Base-by-base conservation (phyloP, 2,797 vertebrate species). In the Salarias fasciatus region DNA sequence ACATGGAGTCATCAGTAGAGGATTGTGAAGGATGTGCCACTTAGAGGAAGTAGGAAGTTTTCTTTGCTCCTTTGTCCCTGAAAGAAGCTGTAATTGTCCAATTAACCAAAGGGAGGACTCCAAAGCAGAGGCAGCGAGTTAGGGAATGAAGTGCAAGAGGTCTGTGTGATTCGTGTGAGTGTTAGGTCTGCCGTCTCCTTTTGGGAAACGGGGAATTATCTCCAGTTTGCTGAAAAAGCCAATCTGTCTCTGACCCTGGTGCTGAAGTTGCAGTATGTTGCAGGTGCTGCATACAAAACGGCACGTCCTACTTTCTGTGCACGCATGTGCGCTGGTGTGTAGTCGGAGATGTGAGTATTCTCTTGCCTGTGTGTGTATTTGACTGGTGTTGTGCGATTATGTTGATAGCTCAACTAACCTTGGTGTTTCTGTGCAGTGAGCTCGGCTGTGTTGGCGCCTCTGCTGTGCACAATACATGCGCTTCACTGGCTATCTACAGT, bases 261-360 rank as follows among this genome's bases (percentile, higher is more conserved):
- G 86, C 86, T 90, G 89, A 91, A 85, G 65, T 72, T 85, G 79
- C 85, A 89, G 63, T 71, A 75, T 65, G 43, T 42, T 65, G 74
- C 86, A 86, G 84, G 84, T 89, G 84, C 77, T 69, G 77, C 69
- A 69, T 52, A 68, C 52, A 75, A 51, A 85, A 66, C 80, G 41
- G 18, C 49, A 73, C 36, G 37, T 69, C 81, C 64, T 53, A 77
- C 37, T 73, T 72, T 80, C 42, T 69, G 24, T 77, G 61, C 33
- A 14, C 36, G 46, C 11, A 41, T 60, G 43, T 67, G 46, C 75
- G 43, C 60, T 44, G 60, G 52, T 61, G 60, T 8, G n/a, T 37
- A 18, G 18, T 46, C 38, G 24, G 28, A 44, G 14, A 33, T 52
- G n/a, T 50, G 7, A 29, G 53, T 8, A 14, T 43, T 31, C 28